phyloP scores from a whole-genome alignment of 2,113 vertebrate species.

The Benitochromis conjunctus region DNA sequence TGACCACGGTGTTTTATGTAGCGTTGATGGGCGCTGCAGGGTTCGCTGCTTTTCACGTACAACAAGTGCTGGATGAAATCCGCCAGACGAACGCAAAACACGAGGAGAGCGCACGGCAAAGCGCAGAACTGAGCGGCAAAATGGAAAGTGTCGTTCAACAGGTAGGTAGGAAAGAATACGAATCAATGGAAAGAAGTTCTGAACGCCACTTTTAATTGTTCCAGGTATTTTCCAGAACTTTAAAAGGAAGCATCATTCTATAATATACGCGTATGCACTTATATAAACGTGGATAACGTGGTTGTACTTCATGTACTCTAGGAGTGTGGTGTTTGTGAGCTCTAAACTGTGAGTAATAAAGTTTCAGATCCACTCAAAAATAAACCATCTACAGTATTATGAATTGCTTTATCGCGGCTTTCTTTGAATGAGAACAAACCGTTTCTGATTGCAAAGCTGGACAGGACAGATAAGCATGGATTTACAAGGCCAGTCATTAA shows the following conservation, averaged over 20 bases:
- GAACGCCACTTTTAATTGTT: not conserved
- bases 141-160: constrained; percentile 64
- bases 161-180: constrained; percentile 40
- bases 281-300: not conserved
- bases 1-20: constrained; percentile 50
- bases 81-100: constrained; percentile 21
- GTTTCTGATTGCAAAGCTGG: not conserved
- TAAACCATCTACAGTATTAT: not conserved
- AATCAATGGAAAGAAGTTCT: not conserved
- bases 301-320: not conserved
- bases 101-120: constrained; percentile 42
- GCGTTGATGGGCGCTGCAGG: constrained; percentile 58
- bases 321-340: not conserved
- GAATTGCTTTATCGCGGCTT: not conserved
- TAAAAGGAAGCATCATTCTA: not conserved
- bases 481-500: not conserved
- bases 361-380: not conserved
- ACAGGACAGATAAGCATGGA: not conserved
- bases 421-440: not conserved
- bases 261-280: not conserved
- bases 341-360: not conserved
- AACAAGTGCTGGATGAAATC: constrained; percentile 66
- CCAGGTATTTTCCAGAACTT: not conserved
- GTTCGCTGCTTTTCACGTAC: constrained; percentile 62
- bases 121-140: constrained; percentile 38